Percentiles rank a stretch among this genome's conserved stretches.
Conservation (phyloP, 1,140 invertebrate genomes). For the Aleiodes sp. region DNA sequence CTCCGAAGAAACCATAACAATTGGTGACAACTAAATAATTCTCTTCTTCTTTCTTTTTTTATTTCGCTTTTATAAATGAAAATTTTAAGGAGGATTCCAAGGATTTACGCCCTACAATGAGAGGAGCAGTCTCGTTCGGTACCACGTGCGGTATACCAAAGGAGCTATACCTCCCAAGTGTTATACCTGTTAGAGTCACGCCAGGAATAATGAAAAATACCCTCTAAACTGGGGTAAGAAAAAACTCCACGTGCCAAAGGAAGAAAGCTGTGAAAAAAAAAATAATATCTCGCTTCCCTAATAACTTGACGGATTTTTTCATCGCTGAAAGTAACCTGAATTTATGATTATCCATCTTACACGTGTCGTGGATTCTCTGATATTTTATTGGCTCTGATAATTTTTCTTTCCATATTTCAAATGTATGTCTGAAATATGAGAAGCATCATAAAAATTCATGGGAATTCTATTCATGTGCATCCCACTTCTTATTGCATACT, state of each 20-base stretch:
- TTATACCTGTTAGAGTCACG: neutral
- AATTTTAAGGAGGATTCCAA: neutral
- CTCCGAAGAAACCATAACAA: neutral
- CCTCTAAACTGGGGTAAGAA: neutral
- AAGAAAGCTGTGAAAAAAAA: conserved; percentile 1
- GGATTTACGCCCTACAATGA: neutral
- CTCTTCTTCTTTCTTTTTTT: neutral
- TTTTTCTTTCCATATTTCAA: neutral
- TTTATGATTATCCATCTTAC: neutral
- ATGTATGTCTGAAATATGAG: no score
- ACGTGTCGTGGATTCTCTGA: neutral
- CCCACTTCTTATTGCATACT: no score
- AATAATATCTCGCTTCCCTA: neutral
- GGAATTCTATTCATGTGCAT: no score
- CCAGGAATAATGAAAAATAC: neutral
- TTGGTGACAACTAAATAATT: neutral
- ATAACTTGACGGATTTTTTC: neutral
- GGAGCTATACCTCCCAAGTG: no score
- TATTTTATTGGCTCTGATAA: neutral
- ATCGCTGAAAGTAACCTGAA: neutral
- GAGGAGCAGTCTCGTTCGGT: neutral
- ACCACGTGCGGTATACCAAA: conserved; percentile 4
- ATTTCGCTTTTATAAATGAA: neutral
- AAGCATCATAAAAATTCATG: no score
- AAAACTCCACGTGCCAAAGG: neutral